These are phyloP conservation scores for Clanis bilineata DNA, from an alignment of 2,888 invertebrate genomes.

Conservation along the genomic window DNA sequence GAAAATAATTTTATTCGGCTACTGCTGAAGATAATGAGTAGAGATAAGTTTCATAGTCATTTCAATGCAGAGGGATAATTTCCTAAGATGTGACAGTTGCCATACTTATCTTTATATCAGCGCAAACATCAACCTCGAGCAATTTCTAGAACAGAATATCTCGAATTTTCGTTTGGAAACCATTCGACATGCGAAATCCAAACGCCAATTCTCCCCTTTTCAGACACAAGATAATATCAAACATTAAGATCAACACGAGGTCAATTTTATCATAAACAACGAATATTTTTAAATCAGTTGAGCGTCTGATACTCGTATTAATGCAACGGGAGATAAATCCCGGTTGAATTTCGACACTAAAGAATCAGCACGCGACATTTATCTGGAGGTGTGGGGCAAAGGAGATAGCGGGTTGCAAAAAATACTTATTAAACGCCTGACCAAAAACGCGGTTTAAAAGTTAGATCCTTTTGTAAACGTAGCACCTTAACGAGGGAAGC, in stretches of 20 bases:
- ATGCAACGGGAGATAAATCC: slow-evolving; percentile 42
- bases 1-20: too few relatives aligned
- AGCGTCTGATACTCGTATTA: slow-evolving; percentile 4
- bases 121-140: too few relatives aligned
- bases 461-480: too few relatives aligned
- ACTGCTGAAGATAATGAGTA: too few relatives aligned
- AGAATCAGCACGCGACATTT: slow-evolving; percentile 58
- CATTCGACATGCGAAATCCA: neutral
- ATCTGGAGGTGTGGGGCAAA: slow-evolving; percentile 22
- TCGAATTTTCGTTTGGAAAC: too few relatives aligned
- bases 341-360: slow-evolving; percentile 53
- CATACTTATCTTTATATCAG: too few relatives aligned
- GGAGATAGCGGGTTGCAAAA: slow-evolving; percentile 26
- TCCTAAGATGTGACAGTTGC: too few relatives aligned
- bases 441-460: neutral
- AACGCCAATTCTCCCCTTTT: neutral
- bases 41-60: too few relatives aligned
- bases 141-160: too few relatives aligned
- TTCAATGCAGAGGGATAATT: too few relatives aligned
- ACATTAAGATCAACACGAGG: neutral
- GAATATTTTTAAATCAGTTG: slow-evolving; percentile 15
- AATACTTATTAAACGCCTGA: neutral
- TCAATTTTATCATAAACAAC: slow-evolving; percentile 21
- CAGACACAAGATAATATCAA: neutral
- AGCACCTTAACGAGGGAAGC: too few relatives aligned